A percentile compares a stretch with the other conserved stretches of the same genome.
Conservation (phyloP, 1,140 invertebrate species). For the Conus ventricosus region DNA sequence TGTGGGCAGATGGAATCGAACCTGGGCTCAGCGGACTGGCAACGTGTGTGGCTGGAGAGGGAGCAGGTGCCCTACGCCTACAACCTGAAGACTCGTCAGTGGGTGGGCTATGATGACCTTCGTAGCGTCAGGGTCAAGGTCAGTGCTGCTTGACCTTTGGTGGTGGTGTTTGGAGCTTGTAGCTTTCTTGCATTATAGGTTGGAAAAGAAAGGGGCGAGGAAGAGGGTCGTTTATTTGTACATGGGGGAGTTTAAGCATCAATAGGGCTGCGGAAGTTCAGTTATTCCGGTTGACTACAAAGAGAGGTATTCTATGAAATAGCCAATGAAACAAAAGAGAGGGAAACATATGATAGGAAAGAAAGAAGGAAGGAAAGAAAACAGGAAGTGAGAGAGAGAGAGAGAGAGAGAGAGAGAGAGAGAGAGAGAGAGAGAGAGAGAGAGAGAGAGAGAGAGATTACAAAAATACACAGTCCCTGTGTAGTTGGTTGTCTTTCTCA, state of each 20-base stretch:
- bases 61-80: constrained; percentile 88
- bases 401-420: background rate
- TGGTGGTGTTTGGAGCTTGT: background rate
- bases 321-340: no score
- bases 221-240: no score
- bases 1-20: constrained; percentile 23
- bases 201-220: no score
- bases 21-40: constrained; percentile 5
- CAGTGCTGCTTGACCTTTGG: constrained; percentile 30
- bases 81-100: constrained; percentile 82
- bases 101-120: constrained; percentile 92
- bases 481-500: no score
- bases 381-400: background rate
- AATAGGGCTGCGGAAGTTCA: no score
- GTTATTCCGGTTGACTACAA: no score
- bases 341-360: background rate
- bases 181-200: background rate
- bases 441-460: background rate
- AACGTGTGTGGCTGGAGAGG: constrained; percentile 79
- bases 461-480: no score
- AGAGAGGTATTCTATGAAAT: no score
- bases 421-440: background rate
- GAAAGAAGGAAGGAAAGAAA: background rate
- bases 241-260: no score
- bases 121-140: constrained; percentile 86